Evolutionary conservation across 2,113 vertebrate species (phyloP), one percentile per base, ranked within the genome.

Genomic region (Azemiops feae): DNA sequence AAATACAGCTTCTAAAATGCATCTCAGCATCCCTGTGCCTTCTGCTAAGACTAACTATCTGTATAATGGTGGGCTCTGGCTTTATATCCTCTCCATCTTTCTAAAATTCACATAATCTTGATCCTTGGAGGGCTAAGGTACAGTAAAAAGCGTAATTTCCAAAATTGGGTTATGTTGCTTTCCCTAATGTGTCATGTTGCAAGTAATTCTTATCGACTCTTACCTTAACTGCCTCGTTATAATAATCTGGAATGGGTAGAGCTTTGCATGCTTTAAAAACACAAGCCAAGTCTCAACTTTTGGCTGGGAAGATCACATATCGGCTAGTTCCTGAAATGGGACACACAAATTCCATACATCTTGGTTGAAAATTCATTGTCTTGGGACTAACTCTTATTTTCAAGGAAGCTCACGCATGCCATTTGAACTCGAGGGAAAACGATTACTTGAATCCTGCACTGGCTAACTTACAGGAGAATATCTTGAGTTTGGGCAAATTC

Each of bases 251-350:
- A 92, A 25, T 93, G 90, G 47, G 87, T 93, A 30, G 92, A 50
- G 55, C 86, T 95, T 54, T 94, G 94, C 95, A 94, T 95, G 95
- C 89, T 94, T 93, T 92, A 87, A 87, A 87, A 92, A 81, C 81
- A 58, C 92, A 91, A 88, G 43, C 11, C 93, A 95, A 64, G 74
- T 93, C 96, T 87, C 95, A 95, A 10, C 50, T 95, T 0, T 0
- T 14, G 95, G 96, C 94, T 95, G 95, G 95, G 55, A 87, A 53
- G 89, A 89, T 10, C 27, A 30, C 50, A 1, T 0, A 1, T 64
- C 74, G 52, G 43, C 4, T 88, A 47, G 10, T 0, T 1, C 54
- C n/a, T 39, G 18, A 92, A 88, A 47, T 11, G 11, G 54, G 47
- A 34, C 12, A 4, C 1, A 3, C 23, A 4, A 74, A 3, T 4